Evolutionary conservation across 2,113 vertebrate species (phyloP), one percentile per base, ranked within the genome.

Genomic region (crab-eating macaque (Macaca fascicularis)): DNA sequence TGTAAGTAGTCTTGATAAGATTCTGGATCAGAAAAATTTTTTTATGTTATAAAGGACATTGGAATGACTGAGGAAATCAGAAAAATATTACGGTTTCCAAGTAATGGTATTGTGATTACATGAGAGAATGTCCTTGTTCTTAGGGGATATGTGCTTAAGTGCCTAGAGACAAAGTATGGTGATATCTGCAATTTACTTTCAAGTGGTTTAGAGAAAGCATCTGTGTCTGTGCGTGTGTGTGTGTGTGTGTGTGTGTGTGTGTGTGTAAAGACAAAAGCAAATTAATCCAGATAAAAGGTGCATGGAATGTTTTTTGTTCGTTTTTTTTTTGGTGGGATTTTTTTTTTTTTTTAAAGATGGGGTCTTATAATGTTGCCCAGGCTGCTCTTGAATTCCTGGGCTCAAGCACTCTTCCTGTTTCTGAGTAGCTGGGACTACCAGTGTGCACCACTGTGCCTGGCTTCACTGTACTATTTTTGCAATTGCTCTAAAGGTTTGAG

Each of bases 71-170:
- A 17, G 10, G 12, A 88, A 88, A 82, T 67, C 8, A 30, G 59
- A 74, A 93, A 93, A 97, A 92, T n/a, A 91, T 78, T 76, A 86
- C 1, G 75, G 13, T 89, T 87, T 88, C 59, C 82, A 19, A 17
- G 32, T 95, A 78, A 92, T 16, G 3, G 16, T 81, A 48, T 55
- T 74, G 10, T 40, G 38, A 55, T 80, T 89, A 82, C 45, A 64
- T 6, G 20, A 23, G 27, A 79, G 81, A 79, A 69, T 57, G 43
- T 76, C 86, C 86, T 81, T 52, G 38, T 48, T 96, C 85, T 95
- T 75, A 67, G 45, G 50, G 52, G 32, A 93, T 59, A 86, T 3
- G 40, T 8, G 0, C 16, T 86, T 50, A 48, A 40, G 11, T 20
- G 9, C 27, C 95, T 64, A 61, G 35, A 94, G 59, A 45, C 85